phyloP scores from a whole-genome alignment of 2,888 invertebrate genomes.

The Furcula furcula region DNA sequence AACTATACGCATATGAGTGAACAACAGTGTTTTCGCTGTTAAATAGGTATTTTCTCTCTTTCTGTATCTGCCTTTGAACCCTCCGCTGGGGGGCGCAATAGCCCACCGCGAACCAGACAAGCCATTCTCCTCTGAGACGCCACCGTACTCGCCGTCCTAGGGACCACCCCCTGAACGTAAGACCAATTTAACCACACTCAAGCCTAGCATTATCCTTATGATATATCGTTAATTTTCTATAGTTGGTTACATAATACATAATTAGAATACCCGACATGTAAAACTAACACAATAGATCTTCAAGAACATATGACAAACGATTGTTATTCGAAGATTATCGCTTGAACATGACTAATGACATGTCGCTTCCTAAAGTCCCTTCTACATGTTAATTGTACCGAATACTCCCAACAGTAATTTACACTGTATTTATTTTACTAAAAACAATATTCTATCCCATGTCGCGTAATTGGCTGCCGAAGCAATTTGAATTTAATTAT shows the following conservation, averaged over 20 bases:
- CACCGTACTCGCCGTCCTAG: no score
- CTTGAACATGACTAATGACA: conserved; percentile 75
- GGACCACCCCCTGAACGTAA: no score
- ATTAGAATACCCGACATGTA: conserved; percentile 18
- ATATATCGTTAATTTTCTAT: no score
- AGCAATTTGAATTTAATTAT: conserved; percentile 7
- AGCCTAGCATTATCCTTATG: no score
- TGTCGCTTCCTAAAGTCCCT: conserved; percentile 50
- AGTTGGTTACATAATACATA: background rate
- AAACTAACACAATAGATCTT: conserved; percentile 34
- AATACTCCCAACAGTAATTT: conserved; percentile 69
- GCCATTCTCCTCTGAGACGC: no score
- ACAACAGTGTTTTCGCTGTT: no score
- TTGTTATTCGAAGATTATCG: conserved; percentile 72
- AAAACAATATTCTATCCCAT: conserved; percentile 31
- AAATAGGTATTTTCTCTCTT: no score
- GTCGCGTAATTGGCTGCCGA: conserved; percentile 5
- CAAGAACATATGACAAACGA: conserved; percentile 60
- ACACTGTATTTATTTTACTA: conserved; percentile 70
- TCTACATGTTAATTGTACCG: conserved; percentile 72
- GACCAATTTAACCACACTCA: no score
- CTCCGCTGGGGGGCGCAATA: no score
- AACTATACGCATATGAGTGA: no score
- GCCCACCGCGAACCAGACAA: no score
- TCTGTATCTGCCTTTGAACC: no score